These are phyloP conservation scores for Corythoichthys intestinalis DNA, from an alignment of 2,113 vertebrate species.

Conservation along the genomic window DNA sequence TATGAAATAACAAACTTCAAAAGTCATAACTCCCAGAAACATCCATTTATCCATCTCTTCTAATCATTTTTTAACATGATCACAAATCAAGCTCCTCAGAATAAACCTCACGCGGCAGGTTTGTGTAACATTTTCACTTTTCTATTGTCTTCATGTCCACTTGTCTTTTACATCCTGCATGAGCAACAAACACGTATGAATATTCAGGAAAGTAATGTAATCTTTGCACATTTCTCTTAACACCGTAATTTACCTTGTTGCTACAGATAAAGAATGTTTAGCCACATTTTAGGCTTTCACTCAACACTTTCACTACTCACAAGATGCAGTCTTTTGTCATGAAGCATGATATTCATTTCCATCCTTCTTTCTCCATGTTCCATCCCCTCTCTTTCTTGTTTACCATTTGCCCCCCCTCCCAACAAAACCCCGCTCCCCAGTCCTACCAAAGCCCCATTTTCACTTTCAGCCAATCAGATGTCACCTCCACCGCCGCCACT, in stretches of 20 bases:
- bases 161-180: conserved; percentile 35
- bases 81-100: conserved; percentile 19
- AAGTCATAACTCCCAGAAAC: conserved; percentile 11
- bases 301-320: conserved; percentile 50
- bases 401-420: conserved; percentile 47
- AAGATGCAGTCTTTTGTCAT: conserved; percentile 58
- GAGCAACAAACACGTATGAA: conserved; percentile 6
- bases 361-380: conserved; percentile 67
- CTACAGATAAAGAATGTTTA: neutral
- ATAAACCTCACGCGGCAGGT: conserved; percentile 18
- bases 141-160: conserved; percentile 40
- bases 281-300: neutral
- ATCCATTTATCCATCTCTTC: conserved; percentile 24
- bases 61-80: conserved; percentile 37
- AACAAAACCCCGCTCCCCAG: conserved; percentile 49
- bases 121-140: conserved; percentile 26
- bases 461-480: conserved; percentile 84
- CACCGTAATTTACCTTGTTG: conserved; percentile 33
- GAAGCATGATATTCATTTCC: conserved; percentile 71
- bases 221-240: conserved; percentile 28
- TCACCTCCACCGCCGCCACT: conserved; percentile 64
- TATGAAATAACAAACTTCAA: neutral
- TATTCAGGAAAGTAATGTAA: neutral
- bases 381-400: conserved; percentile 67
- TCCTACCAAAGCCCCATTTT: conserved; percentile 86